A percentile compares a stretch with the other conserved stretches of the same genome.
Evolutionary conservation across 2,888 invertebrate species (phyloP).

Genomic region (Plagodis dolabraria): DNA sequence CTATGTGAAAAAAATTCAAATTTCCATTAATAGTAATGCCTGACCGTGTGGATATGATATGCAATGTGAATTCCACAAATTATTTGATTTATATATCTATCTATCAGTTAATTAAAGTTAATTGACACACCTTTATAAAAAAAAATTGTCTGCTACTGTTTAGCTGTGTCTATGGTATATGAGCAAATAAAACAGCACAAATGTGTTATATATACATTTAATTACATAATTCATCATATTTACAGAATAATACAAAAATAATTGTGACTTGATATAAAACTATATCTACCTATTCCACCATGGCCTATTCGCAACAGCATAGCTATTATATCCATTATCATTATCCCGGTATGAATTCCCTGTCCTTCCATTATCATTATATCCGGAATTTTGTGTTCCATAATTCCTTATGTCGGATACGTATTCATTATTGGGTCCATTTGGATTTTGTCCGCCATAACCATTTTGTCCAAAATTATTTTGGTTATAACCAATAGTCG

Average conservation of each 20-base stretch:
- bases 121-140: too few species aligned
- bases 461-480: constrained; percentile 11
- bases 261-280: not conserved
- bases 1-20: too few species aligned
- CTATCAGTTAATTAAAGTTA: too few species aligned
- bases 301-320: constrained; percentile 12
- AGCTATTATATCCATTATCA: constrained; percentile 27
- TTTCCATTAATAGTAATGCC: too few species aligned
- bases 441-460: constrained; percentile 12
- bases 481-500: constrained; percentile 12
- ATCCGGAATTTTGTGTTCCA: constrained; percentile 7
- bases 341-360: constrained; percentile 20
- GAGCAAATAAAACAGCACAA: not conserved
- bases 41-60: too few species aligned
- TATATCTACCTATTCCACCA: constrained; percentile 26
- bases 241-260: constrained; percentile 12
- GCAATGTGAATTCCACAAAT: too few species aligned
- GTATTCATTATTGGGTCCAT: constrained; percentile 1
- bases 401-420: constrained; percentile 5
- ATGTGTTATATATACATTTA: constrained; percentile 1
- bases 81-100: too few species aligned
- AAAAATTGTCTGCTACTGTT: too few species aligned
- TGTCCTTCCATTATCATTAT: constrained; percentile 23
- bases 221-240: constrained; percentile 17
- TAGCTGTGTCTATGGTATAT: too few species aligned